Evolutionary conservation across 37 sponge, comb jelly and placozoan genomes (phyloP).

Genomic region (Bolinopsis microptera): DNA sequence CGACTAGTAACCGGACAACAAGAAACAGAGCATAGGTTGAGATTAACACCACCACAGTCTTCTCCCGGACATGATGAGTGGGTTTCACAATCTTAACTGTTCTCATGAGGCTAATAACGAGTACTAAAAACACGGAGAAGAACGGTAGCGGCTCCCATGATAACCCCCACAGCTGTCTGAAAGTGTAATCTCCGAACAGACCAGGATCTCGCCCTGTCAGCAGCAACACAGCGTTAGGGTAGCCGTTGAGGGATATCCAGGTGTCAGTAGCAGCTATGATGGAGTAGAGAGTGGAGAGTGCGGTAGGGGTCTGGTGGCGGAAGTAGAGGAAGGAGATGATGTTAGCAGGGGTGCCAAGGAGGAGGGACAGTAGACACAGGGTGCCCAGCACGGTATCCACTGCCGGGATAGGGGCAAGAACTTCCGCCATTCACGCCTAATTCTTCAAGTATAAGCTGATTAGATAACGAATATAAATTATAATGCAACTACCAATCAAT

Average conservation of each 20-base stretch:
- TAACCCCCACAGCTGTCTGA: not conserved
- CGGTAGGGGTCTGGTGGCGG: not conserved
- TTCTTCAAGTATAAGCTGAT: too few relatives aligned
- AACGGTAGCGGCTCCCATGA: not conserved
- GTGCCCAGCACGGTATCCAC: not conserved
- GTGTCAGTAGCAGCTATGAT: slow-evolving; percentile 38
- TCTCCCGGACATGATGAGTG: not conserved
- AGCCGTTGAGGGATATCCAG: slow-evolving; percentile 9
- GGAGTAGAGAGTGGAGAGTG: not conserved
- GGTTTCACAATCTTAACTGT: not conserved
- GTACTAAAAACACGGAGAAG: not conserved
- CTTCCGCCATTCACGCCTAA: not conserved
- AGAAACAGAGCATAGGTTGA: not conserved
- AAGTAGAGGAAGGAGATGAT: not conserved
- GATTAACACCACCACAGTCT: not conserved
- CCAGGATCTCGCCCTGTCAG: not conserved
- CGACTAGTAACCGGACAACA: not conserved
- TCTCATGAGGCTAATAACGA: slow-evolving; percentile 1
- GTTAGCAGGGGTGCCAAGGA: not conserved
- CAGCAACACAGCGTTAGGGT: not conserved
- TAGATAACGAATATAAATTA: too few relatives aligned
- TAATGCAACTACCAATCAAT: too few relatives aligned
- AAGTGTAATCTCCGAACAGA: not conserved
- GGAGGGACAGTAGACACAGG: not conserved
- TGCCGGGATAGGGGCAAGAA: not conserved